Base-by-base conservation (phyloP, 2,888 invertebrate species). In the Ametastegia equiseti region DNA sequence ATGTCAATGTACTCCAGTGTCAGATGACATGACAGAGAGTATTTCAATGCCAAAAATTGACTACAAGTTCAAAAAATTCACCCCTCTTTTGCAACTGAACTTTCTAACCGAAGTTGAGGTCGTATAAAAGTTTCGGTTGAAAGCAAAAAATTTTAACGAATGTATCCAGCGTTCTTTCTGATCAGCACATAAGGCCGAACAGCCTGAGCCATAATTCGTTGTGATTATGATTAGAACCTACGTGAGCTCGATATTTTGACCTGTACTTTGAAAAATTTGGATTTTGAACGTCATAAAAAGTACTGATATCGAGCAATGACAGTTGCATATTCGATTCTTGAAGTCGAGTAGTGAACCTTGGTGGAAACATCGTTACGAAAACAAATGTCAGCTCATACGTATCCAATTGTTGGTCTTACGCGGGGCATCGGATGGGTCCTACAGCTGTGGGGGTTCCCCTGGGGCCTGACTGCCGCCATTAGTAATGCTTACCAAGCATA, bases 401-500 rank as follows among this genome's bases (percentile, higher is more conserved):
- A 47, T 63, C 65, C 81, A 75, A 81, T 81, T 81, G 81, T 81
- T 60, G 81, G 33, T 23, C 27, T 42, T 47, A 36, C 63, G 47
- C 47, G 60, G 50, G 36, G 60, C 45, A 47, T 39, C 39, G 36
- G 65, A 13, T 30, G 71, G 39, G 36, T 39, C 54, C 73, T 23
- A 36, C 50, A 75, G 30, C 75, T 75, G 75, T 75, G 75, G 75
- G 75, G 75, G 54, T 54, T 54, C 50, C 54, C 50, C 75, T 50
- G 36, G 54, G 30, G 33, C 19, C 54, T 75, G 75, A 75, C 75
- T 75, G 19, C 54, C 54, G 77, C 87, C 87, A 89, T 89, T 89
- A 89, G 89, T 89, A 89, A 89, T 87, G 89, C 89, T 89, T 89
- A 89, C 87, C 87, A 85, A 84, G 85, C 82, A 88, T 89, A 89